phyloP scores from a whole-genome alignment of 30 jellyfish, hydroid and myxozoan genomes.

The Aurelia sp. region DNA sequence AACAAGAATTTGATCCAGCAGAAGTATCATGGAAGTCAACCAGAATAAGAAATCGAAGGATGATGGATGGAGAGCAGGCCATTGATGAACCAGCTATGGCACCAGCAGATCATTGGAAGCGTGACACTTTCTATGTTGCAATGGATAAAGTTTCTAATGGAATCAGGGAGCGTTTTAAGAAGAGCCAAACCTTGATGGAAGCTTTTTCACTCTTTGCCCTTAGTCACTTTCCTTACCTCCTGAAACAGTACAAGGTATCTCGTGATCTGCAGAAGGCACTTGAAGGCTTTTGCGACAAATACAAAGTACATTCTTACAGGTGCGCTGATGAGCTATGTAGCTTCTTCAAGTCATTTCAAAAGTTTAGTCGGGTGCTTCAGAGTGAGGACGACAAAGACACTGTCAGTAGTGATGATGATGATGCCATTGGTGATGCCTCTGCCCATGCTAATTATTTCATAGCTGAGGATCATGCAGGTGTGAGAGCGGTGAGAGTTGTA shows the following conservation, averaged over 20 bases:
- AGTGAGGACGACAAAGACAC: constrained; percentile 1
- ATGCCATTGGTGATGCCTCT: background rate
- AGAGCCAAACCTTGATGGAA: constrained; percentile 37
- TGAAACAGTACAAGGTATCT: constrained; percentile 22
- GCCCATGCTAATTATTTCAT: constrained; percentile 2
- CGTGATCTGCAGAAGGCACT: background rate
- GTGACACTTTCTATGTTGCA: constrained; percentile 47
- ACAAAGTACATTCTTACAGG: constrained; percentile 39
- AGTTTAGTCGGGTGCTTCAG: constrained; percentile 3
- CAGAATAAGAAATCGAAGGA: constrained; percentile 30
- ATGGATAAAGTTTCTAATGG: constrained; percentile 59
- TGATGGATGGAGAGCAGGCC: constrained; percentile 47
- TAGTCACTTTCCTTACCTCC: constrained; percentile 39
- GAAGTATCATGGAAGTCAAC: constrained; percentile 44
- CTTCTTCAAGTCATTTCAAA: constrained; percentile 16
- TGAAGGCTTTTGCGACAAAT: constrained; percentile 16
- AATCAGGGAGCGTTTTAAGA: constrained; percentile 37
- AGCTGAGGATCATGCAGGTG: constrained; percentile 17
- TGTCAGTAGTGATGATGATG: constrained; percentile 24
- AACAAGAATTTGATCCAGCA: constrained; percentile 31
- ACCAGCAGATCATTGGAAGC: constrained; percentile 49
- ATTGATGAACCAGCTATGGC: constrained; percentile 37
- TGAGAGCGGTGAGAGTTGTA: constrained; percentile 22
- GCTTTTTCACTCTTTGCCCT: constrained; percentile 35
- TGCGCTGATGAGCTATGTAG: background rate